Percentiles rank a stretch among this genome's conserved stretches.
phyloP scores from a whole-genome alignment of 2,797 vertebrate species.

The Silurus aristotelis region DNA sequence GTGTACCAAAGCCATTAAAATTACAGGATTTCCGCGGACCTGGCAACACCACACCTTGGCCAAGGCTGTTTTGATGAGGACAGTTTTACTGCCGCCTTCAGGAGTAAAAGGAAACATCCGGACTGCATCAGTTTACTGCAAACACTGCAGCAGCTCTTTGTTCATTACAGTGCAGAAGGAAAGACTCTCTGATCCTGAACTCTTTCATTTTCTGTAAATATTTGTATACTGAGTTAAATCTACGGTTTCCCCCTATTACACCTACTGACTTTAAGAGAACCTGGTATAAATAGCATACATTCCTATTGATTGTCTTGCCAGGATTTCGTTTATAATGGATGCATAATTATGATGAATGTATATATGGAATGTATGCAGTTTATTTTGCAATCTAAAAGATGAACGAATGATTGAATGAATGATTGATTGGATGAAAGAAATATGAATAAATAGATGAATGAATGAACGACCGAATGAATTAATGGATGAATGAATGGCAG shows the following conservation, averaged over 20 bases:
- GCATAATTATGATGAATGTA: not conserved
- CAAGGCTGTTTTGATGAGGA: not conserved
- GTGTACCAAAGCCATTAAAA: too few relatives aligned
- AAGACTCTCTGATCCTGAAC: not conserved
- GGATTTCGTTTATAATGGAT: not conserved
- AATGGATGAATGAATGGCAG: not conserved
- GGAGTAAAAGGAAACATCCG: conserved; percentile 23
- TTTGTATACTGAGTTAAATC: not conserved
- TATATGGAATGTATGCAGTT: not conserved
- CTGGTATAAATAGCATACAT: not conserved
- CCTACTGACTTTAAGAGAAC: not conserved
- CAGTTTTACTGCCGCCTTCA: conserved; percentile 38
- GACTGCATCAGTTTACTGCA: conserved; percentile 36
- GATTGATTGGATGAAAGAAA: not conserved
- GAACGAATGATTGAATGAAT: not conserved
- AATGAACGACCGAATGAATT: not conserved
- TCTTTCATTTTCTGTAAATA: not conserved
- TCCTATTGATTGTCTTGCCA: not conserved
- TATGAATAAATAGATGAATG: not conserved
- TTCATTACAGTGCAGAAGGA: not conserved
- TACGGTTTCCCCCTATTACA: not conserved
- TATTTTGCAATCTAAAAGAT: not conserved
- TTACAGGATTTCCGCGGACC: not conserved
- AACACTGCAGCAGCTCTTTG: conserved; percentile 42
- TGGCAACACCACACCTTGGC: not conserved